Evolutionary conservation across 2,797 vertebrate species (phyloP).

Genomic region (Eulemur coronatus): DNA sequence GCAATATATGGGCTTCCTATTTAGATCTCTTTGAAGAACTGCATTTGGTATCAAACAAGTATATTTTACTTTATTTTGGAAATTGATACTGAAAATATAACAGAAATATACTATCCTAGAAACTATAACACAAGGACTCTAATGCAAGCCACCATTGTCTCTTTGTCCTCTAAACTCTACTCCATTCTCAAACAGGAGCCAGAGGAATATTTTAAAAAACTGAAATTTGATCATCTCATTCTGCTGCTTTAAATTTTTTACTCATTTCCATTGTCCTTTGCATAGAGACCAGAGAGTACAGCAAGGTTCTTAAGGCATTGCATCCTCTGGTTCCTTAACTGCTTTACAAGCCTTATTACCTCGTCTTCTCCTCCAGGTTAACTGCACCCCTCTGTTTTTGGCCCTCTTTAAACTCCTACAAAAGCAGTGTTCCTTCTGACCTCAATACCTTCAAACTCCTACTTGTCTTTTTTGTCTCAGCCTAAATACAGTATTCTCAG

Average conservation of each 20-base stretch:
- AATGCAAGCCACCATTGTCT: neutral
- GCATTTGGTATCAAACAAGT: neutral
- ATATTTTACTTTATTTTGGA: constrained; percentile 22
- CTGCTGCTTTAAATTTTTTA: neutral
- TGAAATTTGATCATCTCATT: neutral
- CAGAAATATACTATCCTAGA: neutral
- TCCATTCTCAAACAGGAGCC: neutral
- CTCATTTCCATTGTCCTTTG: neutral
- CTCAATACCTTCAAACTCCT: neutral
- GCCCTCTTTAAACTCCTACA: neutral
- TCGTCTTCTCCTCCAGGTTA: neutral
- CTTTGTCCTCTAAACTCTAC: neutral
- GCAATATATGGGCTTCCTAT: constrained; percentile 63
- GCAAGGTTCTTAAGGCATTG: neutral
- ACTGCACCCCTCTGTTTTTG: too few relatives aligned
- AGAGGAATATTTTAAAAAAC: neutral
- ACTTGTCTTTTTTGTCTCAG: neutral
- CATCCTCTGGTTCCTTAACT: neutral
- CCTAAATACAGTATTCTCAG: neutral
- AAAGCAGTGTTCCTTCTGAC: neutral
- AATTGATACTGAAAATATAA: neutral
- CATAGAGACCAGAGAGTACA: neutral
- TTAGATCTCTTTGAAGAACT: neutral
- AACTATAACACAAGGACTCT: neutral
- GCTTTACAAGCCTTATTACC: neutral